A percentile compares a stretch with the other conserved stretches of the same genome.
Evolutionary conservation across 2,113 vertebrate species (phyloP).

Genomic region (Rhadina sibilatrix): DNA sequence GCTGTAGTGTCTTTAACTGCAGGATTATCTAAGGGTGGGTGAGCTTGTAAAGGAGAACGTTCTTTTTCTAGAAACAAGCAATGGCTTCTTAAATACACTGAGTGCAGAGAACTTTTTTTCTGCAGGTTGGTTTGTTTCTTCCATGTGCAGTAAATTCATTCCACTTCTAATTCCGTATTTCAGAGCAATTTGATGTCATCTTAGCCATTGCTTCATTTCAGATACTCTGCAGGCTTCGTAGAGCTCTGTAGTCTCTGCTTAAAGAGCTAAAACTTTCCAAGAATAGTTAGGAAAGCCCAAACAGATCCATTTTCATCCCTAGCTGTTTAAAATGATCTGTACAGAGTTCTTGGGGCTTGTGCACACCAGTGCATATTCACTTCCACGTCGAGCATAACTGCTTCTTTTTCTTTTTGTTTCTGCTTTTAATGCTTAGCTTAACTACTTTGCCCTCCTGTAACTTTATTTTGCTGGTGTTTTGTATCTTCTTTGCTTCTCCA

Average conservation of each 20-base stretch:
- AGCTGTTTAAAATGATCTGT: not conserved
- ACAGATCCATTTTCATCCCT: not conserved
- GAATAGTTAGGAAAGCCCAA: not conserved
- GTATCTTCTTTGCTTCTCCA: constrained; percentile 73
- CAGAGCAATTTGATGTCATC: not conserved
- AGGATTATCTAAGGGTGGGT: not conserved
- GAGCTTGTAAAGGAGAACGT: not conserved
- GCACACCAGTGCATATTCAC: not conserved
- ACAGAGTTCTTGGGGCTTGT: not conserved
- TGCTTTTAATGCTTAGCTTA: constrained; percentile 67
- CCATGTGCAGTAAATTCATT: not conserved
- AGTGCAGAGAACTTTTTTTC: not conserved
- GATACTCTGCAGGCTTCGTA: not conserved
- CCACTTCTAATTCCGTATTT: not conserved
- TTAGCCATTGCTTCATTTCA: not conserved
- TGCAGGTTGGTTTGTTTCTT: not conserved
- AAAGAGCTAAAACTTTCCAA: not conserved
- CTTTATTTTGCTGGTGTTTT: constrained; percentile 80
- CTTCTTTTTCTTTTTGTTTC: constrained; percentile 63
- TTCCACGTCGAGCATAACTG: not conserved
- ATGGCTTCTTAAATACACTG: not conserved
- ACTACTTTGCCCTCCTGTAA: constrained; percentile 71
- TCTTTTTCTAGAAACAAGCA: not conserved
- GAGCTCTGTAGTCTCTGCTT: not conserved
- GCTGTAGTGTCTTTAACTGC: not conserved